phyloP scores from a whole-genome alignment of 2,113 vertebrate species.

The Trematomus loennbergii region DNA sequence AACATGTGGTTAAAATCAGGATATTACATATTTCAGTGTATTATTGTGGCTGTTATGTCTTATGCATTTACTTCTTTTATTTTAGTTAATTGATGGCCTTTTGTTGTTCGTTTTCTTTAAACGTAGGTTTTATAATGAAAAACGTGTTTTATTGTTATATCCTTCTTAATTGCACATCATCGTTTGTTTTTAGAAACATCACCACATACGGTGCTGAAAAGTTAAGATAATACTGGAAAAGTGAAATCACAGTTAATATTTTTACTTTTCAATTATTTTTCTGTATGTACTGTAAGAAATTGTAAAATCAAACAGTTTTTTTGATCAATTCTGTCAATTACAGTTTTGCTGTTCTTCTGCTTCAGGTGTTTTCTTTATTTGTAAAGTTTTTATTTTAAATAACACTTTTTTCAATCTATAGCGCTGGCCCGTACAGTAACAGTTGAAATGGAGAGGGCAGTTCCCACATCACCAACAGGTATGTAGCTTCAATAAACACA shows the following conservation, averaged over 20 bases:
- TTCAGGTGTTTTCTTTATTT: not conserved
- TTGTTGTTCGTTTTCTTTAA: too few relatives aligned
- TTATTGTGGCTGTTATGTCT: not conserved
- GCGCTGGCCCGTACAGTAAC: not conserved
- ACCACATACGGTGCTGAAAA: not conserved
- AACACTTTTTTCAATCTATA: slow-evolving; percentile 2
- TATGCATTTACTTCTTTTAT: not conserved
- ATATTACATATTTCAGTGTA: too few relatives aligned
- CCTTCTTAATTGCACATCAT: too few relatives aligned
- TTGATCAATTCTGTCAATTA: not conserved
- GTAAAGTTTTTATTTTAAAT: not conserved
- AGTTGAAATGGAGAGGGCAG: slow-evolving; percentile 55
- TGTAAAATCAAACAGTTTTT: not conserved
- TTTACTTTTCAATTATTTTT: not conserved
- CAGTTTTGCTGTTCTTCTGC: not conserved
- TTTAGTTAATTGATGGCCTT: not conserved
- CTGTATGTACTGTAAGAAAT: not conserved
- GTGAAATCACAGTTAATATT: not conserved
- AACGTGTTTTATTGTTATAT: too few relatives aligned
- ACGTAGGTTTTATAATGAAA: too few relatives aligned
- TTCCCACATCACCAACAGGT: slow-evolving; percentile 35
- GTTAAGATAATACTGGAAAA: not conserved
- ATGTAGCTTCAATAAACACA: slow-evolving; percentile 12
- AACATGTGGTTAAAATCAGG: too few relatives aligned
- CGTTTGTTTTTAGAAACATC: not conserved